These are phyloP conservation scores for Apostichopus japonicus DNA, from an alignment of 35 echinoderm and acorn worm genomes.

Conservation along the genomic window DNA sequence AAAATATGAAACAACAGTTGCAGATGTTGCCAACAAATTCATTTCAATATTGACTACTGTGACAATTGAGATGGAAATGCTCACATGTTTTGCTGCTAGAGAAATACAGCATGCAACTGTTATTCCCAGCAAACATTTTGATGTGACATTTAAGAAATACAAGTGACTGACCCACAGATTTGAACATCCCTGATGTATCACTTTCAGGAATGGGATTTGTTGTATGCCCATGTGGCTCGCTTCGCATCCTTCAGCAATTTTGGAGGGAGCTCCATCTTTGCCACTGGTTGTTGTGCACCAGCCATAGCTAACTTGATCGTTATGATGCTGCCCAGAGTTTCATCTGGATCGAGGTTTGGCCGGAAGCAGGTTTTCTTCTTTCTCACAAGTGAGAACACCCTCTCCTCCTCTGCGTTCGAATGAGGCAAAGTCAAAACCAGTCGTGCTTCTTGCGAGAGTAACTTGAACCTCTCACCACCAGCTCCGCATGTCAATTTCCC, in stretches of 20 bases:
- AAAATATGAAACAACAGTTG: slow-evolving; percentile 9
- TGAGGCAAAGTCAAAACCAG: not conserved
- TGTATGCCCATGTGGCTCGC: slow-evolving; percentile 15
- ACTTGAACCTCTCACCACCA: slow-evolving; percentile 8
- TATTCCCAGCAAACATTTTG: slow-evolving; percentile 4
- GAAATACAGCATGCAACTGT: slow-evolving; percentile 3
- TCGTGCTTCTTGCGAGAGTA: slow-evolving; percentile 13
- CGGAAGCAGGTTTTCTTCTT: too few relatives aligned
- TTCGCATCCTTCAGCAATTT: not conserved
- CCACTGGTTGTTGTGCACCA: slow-evolving; percentile 10
- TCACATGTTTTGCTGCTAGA: slow-evolving; percentile 17
- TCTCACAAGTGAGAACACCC: too few relatives aligned
- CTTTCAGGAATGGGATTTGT: slow-evolving; percentile 9
- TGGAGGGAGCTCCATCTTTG: slow-evolving; percentile 20
- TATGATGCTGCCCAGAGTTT: slow-evolving; percentile 21
- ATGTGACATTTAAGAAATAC: not conserved
- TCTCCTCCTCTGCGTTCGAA: too few relatives aligned
- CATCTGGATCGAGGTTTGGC: slow-evolving; percentile 7
- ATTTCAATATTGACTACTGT: slow-evolving; percentile 12
- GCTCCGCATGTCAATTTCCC: slow-evolving; percentile 17
- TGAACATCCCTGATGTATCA: not conserved
- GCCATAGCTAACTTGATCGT: not conserved
- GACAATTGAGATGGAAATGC: slow-evolving; percentile 17
- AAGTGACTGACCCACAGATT: not conserved
- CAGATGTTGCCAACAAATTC: slow-evolving; percentile 6